A percentile compares a stretch with the other conserved stretches of the same genome.
Conservation (phyloP, 2,888 invertebrate genomes). For the Lysandra bellargus region DNA sequence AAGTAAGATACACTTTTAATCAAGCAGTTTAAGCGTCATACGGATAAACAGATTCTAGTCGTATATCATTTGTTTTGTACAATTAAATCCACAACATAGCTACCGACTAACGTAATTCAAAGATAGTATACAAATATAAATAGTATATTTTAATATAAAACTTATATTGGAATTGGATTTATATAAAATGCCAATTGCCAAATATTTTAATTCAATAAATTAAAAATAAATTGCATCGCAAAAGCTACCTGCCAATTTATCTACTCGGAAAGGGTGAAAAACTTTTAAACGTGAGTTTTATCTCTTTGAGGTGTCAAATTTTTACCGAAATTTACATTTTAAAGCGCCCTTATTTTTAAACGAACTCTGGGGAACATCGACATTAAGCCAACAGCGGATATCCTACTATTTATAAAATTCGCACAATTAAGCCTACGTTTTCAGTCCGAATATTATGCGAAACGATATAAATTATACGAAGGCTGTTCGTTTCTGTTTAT, state of each 20-base stretch:
- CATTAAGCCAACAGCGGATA: conserved; percentile 12
- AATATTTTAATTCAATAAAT: neutral
- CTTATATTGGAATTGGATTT: too few species aligned
- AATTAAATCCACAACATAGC: too few species aligned
- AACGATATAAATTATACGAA: neutral
- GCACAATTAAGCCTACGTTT: neutral
- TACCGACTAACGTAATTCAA: too few species aligned
- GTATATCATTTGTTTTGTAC: too few species aligned
- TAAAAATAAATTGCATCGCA: neutral
- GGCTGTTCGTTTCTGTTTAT: conserved; percentile 11
- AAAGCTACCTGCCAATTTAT: neutral
- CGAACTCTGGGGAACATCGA: neutral
- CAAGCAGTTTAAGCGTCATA: too few species aligned
- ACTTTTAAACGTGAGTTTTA: neutral
- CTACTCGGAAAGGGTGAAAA: neutral
- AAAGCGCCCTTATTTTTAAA: conserved; percentile 8
- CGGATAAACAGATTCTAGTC: too few species aligned
- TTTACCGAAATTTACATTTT: conserved; percentile 23
- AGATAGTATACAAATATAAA: too few species aligned
- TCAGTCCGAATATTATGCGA: conserved; percentile 6
- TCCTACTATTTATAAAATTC: conserved; percentile 20
- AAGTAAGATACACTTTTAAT: too few species aligned
- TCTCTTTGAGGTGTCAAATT: conserved; percentile 24
- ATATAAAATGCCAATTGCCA: too few species aligned
- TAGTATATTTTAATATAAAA: too few species aligned